These are phyloP conservation scores for Brassicogethes aeneus DNA, from an alignment of 2,888 invertebrate species.

Conservation along the genomic window DNA sequence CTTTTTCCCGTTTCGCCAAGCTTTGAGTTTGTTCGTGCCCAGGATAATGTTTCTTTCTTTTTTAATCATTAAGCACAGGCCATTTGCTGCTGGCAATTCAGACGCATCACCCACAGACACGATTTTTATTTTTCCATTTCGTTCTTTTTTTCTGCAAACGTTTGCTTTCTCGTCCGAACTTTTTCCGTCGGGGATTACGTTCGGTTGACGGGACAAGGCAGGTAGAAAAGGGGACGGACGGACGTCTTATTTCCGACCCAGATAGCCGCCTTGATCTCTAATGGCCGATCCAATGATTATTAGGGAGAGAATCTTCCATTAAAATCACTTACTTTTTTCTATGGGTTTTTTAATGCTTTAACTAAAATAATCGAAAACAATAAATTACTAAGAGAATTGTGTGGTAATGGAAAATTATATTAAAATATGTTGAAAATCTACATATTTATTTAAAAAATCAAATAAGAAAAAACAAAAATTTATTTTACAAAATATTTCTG, in stretches of 20 bases:
- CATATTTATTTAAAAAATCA: no score
- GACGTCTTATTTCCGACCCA: neutral
- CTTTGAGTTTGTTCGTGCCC: conserved; percentile 25
- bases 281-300: no score
- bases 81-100: conserved; percentile 34
- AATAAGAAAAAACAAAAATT: no score
- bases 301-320: no score
- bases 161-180: conserved; percentile 2
- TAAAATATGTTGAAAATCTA: no score
- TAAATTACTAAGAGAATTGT: no score
- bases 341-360: no score
- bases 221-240: neutral
- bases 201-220: neutral
- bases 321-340: no score
- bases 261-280: no score
- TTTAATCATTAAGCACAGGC: conserved; percentile 35
- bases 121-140: conserved; percentile 2
- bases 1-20: conserved; percentile 17
- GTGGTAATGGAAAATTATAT: no score
- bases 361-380: no score
- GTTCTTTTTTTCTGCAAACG: neutral
- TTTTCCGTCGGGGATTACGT: neutral
- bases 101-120: conserved; percentile 24
- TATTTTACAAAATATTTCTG: no score
- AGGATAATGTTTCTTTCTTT: conserved; percentile 28